Base-by-base conservation (phyloP, 2,113 vertebrate genomes). In the Phyllopteryx taeniolatus region DNA sequence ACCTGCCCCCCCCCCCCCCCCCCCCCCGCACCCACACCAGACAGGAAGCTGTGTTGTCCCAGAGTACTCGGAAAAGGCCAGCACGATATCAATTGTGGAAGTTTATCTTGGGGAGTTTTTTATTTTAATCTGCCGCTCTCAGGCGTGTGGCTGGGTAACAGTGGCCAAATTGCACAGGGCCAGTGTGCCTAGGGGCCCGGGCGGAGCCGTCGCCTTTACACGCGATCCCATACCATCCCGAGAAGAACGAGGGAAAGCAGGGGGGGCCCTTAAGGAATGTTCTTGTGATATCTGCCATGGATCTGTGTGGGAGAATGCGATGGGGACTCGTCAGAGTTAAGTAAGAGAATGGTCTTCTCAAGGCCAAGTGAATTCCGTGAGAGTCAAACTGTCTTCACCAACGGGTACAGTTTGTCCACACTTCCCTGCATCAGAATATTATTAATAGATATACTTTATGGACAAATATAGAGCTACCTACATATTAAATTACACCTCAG, bases 51-150 rank as follows among this genome's bases (percentile, higher is more conserved):
- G 56, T 57, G 67, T 82, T 84, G 90, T 91, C 85, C 88, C 90
- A 89, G 77, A 80, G 79, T 85, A 84, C 88, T 82, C 60, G n/a
- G 79, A 79, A 90, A 80, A 90, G 70, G 85, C 89, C 70, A 89
- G 91, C 79, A 77, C 75, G 70, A 89, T 92, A 91, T 88, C 86
- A 90, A 86, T 90, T 89, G 78, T 76, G 88, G 89, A 92, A 91
- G 79, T 95, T 95, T 93, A 89, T 90, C 84, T 93, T 93, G 80
- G 73, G 74, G 69, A 74, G 83, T 89, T 87, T 77, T 87, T 78
- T 89, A 75, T 88, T 89, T 91, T 91, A 84, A 91, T 92, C 89
- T 91, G 66, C 8, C 51, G 80, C 6, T 80, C 71, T 64, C 53
- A 85, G 80, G 86, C 78, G 47, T 81, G 80, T 82, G 87, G 91